Conservation (phyloP, 1,140 invertebrate genomes). For the Lordiphosa clarofinis region DNA sequence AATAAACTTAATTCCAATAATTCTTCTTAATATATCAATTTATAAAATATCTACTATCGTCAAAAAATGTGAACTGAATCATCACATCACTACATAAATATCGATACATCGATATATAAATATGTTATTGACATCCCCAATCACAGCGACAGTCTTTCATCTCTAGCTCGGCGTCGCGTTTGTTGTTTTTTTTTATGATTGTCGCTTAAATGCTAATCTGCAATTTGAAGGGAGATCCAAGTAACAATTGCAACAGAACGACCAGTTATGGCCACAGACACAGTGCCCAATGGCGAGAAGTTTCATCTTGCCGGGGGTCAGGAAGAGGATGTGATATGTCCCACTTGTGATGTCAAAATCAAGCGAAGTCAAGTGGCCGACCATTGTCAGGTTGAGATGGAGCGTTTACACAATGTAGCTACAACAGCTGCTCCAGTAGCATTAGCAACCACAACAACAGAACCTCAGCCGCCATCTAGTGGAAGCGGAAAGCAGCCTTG, state of each 20-base stretch:
- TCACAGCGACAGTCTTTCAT: neutral
- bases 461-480: constrained; percentile 36
- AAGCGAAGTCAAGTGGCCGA: constrained; percentile 86
- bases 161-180: constrained; percentile 10
- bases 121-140: too few relatives aligned
- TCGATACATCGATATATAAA: too few relatives aligned
- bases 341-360: constrained; percentile 89
- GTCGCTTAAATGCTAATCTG: constrained; percentile 4
- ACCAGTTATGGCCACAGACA: constrained; percentile 72
- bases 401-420: constrained; percentile 83
- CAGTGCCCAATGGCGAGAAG: constrained; percentile 78
- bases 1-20: too few relatives aligned
- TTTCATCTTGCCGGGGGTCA: constrained; percentile 82
- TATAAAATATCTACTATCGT: too few relatives aligned
- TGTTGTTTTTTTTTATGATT: constrained; percentile 12
- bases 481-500: constrained; percentile 69
- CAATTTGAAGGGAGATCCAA: constrained; percentile 1
- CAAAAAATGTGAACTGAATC: too few relatives aligned
- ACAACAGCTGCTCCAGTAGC: neutral
- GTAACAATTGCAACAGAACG: neutral
- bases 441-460: constrained; percentile 30
- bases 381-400: constrained; percentile 88
- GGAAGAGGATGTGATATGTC: constrained; percentile 82
- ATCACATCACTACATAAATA: too few relatives aligned
- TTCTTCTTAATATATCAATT: too few relatives aligned